Base-by-base conservation (phyloP, 1,140 invertebrate species). In the Drosophila malerkotliana region DNA sequence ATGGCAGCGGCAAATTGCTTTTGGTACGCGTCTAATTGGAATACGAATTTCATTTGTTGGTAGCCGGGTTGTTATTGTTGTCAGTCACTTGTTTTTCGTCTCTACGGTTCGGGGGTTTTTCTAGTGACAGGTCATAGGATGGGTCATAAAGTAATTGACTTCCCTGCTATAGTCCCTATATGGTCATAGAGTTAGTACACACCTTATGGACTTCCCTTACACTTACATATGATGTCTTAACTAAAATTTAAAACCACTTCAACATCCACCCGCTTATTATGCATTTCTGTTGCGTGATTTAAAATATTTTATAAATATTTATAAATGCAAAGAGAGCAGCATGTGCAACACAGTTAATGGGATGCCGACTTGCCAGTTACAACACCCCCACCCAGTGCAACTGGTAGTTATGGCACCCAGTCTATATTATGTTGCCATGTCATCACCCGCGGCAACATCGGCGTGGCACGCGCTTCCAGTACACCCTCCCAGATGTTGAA, bases 1-100 rank as follows among this genome's bases (percentile, higher is more conserved):
- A 57, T 54, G 26, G 73, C 49, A 64, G 63, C 72, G 76, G 47
- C 72, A 85, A 87, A 80, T 85, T 85, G 78, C 82, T 87, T 73
- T 81, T 87, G 69, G 68, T 81, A 72, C 75, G 82, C 73, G 79
- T 82, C 82, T 87, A 87, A 87, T 88, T 87, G 82, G 71, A 82
- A 76, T 78, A 88, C 67, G 78, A 88, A 84, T 80, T 84, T 84
- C 52, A 72, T 78, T 84, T 74, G 60, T 45, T 57, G 41, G 21
- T 32, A 45, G 52, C 39, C 61, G 18, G 18, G 14, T n/a, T 37
- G 67, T 69, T 66, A 54, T 48, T 68, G 48, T 64, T 48, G 59
- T 47, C 59, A 58, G 54, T 63, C 54, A 45, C 41, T 63, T 18
- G 44, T 24, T 21, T 45, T 32, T 45, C 18, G 8, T 14, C 21